Conservation (phyloP, 2,888 invertebrate genomes). For the Ypsolopha scabrella region DNA sequence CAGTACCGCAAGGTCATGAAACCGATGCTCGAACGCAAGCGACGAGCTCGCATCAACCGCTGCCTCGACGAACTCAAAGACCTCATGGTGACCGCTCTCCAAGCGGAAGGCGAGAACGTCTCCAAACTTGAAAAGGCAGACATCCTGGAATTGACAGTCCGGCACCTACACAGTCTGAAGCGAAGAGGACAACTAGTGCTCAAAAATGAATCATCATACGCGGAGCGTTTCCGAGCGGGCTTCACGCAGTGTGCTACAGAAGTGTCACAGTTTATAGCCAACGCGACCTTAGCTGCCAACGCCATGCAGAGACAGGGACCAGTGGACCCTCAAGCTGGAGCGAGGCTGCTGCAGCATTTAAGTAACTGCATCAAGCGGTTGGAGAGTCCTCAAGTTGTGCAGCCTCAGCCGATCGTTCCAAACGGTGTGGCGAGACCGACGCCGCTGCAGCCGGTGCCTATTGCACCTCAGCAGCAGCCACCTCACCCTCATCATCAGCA, state of each 20-base stretch:
- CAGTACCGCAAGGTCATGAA: conserved; percentile 95
- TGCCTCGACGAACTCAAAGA: conserved; percentile 92
- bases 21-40: conserved; percentile 88
- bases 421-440: conserved; percentile 60
- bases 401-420: conserved; percentile 57
- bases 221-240: conserved; percentile 87
- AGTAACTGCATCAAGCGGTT: conserved; percentile 77
- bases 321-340: conserved; percentile 86
- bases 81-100: conserved; percentile 86
- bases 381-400: conserved; percentile 76
- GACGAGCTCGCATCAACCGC: conserved; percentile 89
- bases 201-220: conserved; percentile 76
- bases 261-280: conserved; percentile 77
- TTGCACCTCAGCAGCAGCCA: conserved; percentile 21
- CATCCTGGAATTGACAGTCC: conserved; percentile 86
- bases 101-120: conserved; percentile 90
- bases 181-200: conserved; percentile 73
- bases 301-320: conserved; percentile 74
- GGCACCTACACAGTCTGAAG: conserved; percentile 85
- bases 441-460: conserved; percentile 46
- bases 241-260: conserved; percentile 91
- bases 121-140: conserved; percentile 90
- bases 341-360: conserved; percentile 86
- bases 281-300: conserved; percentile 80
- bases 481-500: conserved; percentile 17